Conservation (phyloP, 2,113 vertebrate genomes). For the Phainopepla nitens region DNA sequence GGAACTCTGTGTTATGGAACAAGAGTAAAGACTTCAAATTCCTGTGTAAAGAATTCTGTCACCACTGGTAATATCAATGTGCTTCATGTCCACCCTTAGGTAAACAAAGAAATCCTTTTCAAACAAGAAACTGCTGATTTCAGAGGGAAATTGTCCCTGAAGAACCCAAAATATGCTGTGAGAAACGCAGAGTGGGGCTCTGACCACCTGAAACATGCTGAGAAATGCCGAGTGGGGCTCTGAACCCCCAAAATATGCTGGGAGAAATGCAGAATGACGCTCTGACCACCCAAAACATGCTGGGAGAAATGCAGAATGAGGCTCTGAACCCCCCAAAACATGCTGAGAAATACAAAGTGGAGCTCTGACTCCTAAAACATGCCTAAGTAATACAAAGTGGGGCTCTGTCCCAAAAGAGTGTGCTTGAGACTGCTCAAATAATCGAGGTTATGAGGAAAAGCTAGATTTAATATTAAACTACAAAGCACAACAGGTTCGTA, state of each 20-base stretch:
- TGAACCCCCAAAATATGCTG: not conserved
- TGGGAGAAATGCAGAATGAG: not conserved
- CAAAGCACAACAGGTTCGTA: too few species aligned
- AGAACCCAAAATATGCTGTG: accelerated
- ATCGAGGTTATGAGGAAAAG: not conserved
- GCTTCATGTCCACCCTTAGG: too few species aligned
- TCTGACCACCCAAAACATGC: accelerated
- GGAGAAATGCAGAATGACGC: not conserved
- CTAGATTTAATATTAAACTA: accelerated
- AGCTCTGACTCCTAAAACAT: not conserved
- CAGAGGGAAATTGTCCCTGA: not conserved
- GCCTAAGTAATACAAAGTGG: not conserved
- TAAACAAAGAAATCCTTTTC: not conserved
- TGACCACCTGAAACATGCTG: not conserved
- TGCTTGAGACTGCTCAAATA: not conserved
- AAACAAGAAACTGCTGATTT: not conserved
- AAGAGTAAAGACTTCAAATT: not conserved
- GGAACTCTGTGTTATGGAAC: not conserved
- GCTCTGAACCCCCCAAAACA: not conserved
- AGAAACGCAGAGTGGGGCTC: not conserved
- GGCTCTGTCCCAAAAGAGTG: not conserved
- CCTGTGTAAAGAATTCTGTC: not conserved
- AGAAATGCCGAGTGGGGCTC: too few species aligned
- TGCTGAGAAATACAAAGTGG: too few species aligned
- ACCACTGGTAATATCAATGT: not conserved